A percentile compares a stretch with the other conserved stretches of the same genome.
Evolutionary conservation across 1,140 invertebrate species (phyloP).

Genomic region (Linepithema humile): DNA sequence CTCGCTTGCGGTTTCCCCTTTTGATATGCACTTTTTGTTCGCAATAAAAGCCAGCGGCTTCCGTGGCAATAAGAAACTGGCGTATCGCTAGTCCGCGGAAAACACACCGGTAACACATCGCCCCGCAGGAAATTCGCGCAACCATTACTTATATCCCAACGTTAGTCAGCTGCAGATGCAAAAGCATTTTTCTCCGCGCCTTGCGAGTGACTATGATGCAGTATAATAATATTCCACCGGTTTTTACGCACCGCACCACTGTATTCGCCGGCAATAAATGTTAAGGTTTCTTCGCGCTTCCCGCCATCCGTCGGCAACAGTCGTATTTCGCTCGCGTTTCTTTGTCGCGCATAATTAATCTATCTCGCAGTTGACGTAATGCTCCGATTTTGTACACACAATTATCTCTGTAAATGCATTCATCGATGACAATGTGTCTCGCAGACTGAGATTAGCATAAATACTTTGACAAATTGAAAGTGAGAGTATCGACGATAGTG

Average conservation of each 20-base stretch:
- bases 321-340: constrained; percentile 26
- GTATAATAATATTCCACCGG: constrained; percentile 71
- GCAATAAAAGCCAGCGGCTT: constrained; percentile 29
- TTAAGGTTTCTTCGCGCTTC: constrained; percentile 53
- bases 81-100: constrained; percentile 46
- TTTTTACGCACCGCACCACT: constrained; percentile 43
- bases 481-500: not conserved
- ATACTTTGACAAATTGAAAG: not conserved
- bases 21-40: constrained; percentile 53
- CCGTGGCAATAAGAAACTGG: constrained; percentile 58
- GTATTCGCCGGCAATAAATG: constrained; percentile 57
- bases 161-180: constrained; percentile 72
- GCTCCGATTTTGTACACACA: not conserved
- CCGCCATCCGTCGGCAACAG: constrained; percentile 40
- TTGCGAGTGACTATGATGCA: constrained; percentile 72
- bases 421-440: not conserved
- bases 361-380: constrained; percentile 23
- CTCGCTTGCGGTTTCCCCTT: constrained; percentile 39
- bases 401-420: not conserved
- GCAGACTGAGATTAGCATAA: not conserved
- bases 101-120: constrained; percentile 57
- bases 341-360: constrained; percentile 33
- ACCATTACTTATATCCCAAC: constrained; percentile 70
- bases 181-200: constrained; percentile 70
- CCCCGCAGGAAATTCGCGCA: constrained; percentile 69